Evolutionary conservation across 2,113 vertebrate genomes (phyloP).

Genomic region (Pungitius pungitius): DNA sequence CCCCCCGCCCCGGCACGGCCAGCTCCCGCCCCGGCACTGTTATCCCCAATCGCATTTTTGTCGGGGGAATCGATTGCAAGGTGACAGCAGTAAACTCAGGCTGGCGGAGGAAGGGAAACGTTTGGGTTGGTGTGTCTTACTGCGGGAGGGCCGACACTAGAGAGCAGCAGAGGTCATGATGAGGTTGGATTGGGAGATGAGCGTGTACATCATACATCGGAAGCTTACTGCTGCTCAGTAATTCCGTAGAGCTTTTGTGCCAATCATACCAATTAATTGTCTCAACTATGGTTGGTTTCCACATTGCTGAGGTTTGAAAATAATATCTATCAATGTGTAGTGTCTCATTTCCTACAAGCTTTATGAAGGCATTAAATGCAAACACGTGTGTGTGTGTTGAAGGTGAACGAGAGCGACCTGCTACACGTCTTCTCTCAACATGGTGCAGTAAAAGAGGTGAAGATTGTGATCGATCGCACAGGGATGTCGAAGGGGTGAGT

Average conservation of each 20-base stretch:
- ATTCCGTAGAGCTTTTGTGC: neutral
- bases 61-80: conserved; percentile 88
- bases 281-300: neutral
- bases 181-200: neutral
- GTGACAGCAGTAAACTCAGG: conserved; percentile 60
- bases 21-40: conserved; percentile 82
- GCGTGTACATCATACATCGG: neutral
- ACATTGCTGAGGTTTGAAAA: neutral
- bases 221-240: neutral
- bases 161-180: conserved; percentile 5
- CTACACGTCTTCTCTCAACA: conserved; percentile 85
- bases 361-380: neutral
- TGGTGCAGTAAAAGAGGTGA: conserved; percentile 89
- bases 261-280: neutral
- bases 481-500: conserved; percentile 88
- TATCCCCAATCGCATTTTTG: conserved; percentile 90
- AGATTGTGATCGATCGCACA: conserved; percentile 87
- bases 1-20: conserved; percentile 77
- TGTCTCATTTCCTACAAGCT: neutral
- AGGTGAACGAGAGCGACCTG: conserved; percentile 88
- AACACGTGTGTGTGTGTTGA: conserved; percentile 35
- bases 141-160: neutral
- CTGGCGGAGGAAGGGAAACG: no score
- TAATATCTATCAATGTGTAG: neutral
- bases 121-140: neutral